phyloP scores from a whole-genome alignment of 1,140 invertebrate species.

The Bombus sibiricus region DNA sequence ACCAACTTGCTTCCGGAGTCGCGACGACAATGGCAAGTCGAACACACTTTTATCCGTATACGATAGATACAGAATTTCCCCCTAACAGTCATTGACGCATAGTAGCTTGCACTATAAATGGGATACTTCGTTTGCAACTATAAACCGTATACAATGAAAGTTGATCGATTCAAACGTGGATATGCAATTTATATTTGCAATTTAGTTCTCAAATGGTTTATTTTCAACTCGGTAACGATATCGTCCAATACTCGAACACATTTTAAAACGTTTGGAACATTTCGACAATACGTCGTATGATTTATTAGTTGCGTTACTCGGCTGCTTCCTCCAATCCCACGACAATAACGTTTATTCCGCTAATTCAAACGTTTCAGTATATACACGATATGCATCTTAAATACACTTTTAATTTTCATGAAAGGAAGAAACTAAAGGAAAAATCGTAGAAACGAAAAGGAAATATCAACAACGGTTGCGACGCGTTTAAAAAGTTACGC shows the following conservation, averaged over 20 bases:
- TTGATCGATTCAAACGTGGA: too few relatives aligned
- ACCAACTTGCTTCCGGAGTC: too few relatives aligned
- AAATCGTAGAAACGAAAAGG: not conserved
- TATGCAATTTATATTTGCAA: not conserved
- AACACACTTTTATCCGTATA: not conserved
- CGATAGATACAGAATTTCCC: not conserved
- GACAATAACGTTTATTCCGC: not conserved
- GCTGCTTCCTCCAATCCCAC: not conserved
- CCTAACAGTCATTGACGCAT: not conserved
- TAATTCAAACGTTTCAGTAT: not conserved
- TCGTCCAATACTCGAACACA: not conserved
- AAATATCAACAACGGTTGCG: not conserved
- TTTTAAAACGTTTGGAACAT: not conserved
- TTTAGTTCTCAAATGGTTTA: not conserved
- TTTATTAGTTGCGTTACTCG: not conserved
- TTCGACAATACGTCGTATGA: not conserved
- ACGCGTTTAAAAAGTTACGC: slow-evolving; percentile 13
- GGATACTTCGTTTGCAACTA: too few relatives aligned
- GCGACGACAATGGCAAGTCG: not conserved
- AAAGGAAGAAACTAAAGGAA: not conserved
- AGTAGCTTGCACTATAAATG: not conserved
- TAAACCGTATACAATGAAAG: not conserved
- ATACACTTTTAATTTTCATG: not conserved
- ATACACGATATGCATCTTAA: not conserved
- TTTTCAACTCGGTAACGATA: too few relatives aligned